phyloP scores from a whole-genome alignment of 2,888 invertebrate species.

The Chirona hameri region DNA sequence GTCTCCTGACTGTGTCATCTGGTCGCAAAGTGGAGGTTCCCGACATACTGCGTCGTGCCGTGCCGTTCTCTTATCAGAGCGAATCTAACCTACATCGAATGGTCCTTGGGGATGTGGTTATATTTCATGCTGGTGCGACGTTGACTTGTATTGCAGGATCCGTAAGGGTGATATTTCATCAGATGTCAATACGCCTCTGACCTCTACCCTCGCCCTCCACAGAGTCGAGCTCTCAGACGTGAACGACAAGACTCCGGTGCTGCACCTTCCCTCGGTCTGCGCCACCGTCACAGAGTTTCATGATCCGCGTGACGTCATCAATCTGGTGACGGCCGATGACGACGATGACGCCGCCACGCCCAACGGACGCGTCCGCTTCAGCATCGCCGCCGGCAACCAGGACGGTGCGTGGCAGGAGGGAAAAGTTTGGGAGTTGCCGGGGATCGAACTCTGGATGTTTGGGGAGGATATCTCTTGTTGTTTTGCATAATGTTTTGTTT shows the following conservation, averaged over 20 bases:
- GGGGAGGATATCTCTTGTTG: background rate
- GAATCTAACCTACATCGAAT: no score
- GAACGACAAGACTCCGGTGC: constrained; percentile 76
- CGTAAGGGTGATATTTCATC: no score
- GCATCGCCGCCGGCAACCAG: constrained; percentile 67
- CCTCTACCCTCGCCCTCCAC: constrained; percentile 40
- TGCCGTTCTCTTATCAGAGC: no score
- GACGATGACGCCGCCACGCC: constrained; percentile 72
- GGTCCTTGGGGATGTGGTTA: no score
- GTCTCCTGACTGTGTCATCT: no score
- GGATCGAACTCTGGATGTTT: background rate
- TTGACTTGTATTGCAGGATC: no score
- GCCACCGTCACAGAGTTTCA: constrained; percentile 83
- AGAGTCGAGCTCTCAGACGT: constrained; percentile 77
- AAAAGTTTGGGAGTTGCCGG: background rate
- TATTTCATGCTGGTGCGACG: no score
- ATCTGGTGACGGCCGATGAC: constrained; percentile 73
- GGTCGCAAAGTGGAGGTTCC: no score
- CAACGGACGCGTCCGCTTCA: constrained; percentile 73
- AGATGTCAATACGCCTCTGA: constrained; percentile 39
- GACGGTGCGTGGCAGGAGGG: constrained; percentile 52
- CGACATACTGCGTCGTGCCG: no score
- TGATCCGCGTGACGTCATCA: constrained; percentile 70
- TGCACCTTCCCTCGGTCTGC: constrained; percentile 56
- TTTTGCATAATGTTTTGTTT: no score